Evolutionary conservation across 2,797 vertebrate genomes (phyloP).

Genomic region (Helostoma temminkii): DNA sequence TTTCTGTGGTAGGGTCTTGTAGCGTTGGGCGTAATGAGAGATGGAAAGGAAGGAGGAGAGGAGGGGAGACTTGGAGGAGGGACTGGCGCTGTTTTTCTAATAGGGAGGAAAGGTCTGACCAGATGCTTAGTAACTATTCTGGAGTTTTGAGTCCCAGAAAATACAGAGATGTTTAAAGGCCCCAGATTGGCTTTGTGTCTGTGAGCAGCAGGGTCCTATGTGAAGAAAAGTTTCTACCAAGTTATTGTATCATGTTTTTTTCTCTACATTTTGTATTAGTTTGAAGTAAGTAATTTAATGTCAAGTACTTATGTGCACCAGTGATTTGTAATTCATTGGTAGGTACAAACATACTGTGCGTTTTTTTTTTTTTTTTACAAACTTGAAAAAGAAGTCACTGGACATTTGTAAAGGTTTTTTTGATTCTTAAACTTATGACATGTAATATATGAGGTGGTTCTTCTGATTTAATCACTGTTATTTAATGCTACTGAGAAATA

Average conservation of each 20-base stretch:
- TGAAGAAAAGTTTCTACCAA: neutral
- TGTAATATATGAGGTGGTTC: neutral
- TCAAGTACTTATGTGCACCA: neutral
- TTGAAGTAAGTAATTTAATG: neutral
- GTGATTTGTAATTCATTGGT: too few relatives aligned
- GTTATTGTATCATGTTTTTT: neutral
- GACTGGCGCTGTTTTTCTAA: slow-evolving; percentile 89
- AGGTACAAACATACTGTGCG: too few relatives aligned
- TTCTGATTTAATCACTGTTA: neutral
- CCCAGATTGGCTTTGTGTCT: neutral
- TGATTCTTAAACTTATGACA: neutral
- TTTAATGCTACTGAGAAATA: neutral
- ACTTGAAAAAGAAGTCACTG: neutral
- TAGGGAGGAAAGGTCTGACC: slow-evolving; percentile 75
- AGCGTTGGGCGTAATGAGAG: slow-evolving; percentile 96
- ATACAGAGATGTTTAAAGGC: neutral
- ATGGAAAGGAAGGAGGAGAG: slow-evolving; percentile 83
- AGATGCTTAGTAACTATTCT: slow-evolving; percentile 42
- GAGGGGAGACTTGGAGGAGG: slow-evolving; percentile 75
- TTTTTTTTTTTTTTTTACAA: too few relatives aligned
- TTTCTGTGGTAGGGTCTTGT: slow-evolving; percentile 96
- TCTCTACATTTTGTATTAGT: neutral
- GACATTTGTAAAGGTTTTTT: neutral
- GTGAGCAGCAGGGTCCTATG: neutral
- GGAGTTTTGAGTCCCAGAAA: slow-evolving; percentile 70